Evolutionary conservation across 2,888 invertebrate genomes (phyloP).

Genomic region (Ophion ventricosus): DNA sequence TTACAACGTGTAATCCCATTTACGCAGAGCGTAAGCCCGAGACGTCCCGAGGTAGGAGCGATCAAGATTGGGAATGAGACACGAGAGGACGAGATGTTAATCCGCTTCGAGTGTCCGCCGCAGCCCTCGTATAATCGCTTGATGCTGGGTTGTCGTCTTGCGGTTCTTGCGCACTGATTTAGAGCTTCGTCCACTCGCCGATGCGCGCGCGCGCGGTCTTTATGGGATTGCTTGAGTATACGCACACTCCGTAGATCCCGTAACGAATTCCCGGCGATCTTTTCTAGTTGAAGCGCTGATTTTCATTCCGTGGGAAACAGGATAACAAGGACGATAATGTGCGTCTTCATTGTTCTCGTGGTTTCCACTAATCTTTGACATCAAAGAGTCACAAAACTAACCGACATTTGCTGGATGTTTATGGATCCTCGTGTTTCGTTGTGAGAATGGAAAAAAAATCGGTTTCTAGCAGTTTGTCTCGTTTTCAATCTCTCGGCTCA

Average conservation of each 20-base stretch:
- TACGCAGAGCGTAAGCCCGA: slow-evolving; percentile 65
- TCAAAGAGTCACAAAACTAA: too few relatives aligned
- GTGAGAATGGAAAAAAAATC: background rate
- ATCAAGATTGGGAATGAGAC: slow-evolving; percentile 58
- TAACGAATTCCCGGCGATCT: slow-evolving; percentile 37
- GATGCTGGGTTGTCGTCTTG: slow-evolving; percentile 50
- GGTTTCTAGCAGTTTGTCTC: background rate
- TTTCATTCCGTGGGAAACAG: slow-evolving; percentile 42
- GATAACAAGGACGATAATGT: background rate
- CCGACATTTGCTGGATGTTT: too few relatives aligned
- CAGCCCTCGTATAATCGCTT: slow-evolving; percentile 14
- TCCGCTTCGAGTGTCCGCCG: slow-evolving; percentile 39
- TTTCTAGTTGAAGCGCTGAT: slow-evolving; percentile 5
- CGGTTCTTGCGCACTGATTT: slow-evolving; percentile 57
- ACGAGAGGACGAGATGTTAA: slow-evolving; percentile 63
- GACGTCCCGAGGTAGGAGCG: slow-evolving; percentile 41
- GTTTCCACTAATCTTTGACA: too few relatives aligned
- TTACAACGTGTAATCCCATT: slow-evolving; percentile 70
- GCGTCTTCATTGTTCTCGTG: too few relatives aligned
- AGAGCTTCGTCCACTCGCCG: slow-evolving; percentile 36
- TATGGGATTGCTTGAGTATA: slow-evolving; percentile 16
- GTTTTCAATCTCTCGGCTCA: too few relatives aligned
- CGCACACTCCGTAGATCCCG: slow-evolving; percentile 46
- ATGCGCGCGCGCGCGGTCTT: slow-evolving; percentile 19
- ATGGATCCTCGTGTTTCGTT: background rate